Evolutionary conservation across 2,113 vertebrate genomes (phyloP), one percentile per base, ranked within the genome.

Genomic region (Dermatemys mawii): DNA sequence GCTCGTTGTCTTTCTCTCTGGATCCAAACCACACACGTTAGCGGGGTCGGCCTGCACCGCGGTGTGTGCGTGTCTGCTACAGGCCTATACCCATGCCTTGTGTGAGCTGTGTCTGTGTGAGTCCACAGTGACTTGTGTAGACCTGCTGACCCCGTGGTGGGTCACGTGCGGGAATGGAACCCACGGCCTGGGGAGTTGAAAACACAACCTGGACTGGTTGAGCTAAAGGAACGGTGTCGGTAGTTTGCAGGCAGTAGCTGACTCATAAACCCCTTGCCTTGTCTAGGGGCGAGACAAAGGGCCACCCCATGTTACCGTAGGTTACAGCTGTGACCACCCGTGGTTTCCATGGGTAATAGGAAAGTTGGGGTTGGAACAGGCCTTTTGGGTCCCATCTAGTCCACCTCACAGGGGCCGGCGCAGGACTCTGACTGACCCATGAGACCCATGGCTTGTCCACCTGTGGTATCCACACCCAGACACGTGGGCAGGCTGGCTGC

Each of bases 1-100:
- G 92, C 84, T 98, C 98, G 1, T 98, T 98, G 96, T 99, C 99
- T 94, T 98, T 99, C 97, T 99, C 99, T 96, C 99, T 99, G 89
- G 46, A 70, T 3, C 16, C 48, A 11, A 84, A 83, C 63, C 26
- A 44, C 29, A 75, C 3, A 49, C 22, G 35, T 89, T 75, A 75
- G 38, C 6, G 6, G 24, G 38, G 24, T 6, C 22, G 11, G 41
- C 41, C 7, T 76, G 73, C 26, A 44, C 5, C 24, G 4, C 1
- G 80, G 46, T 21, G 50, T 10, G n/a, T 3, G 22, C 50, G 10
- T 41, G 22, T 11, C 41, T 57, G 53, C 27, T 46, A 5, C n/a
- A 32, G 51, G 17, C 8, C 38, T 21, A 9, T 27, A 11, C 5
- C 10, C 27, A 3, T 6, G 38, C 54, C 3, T 5, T 10, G 26